Evolutionary conservation across 1,140 invertebrate genomes (phyloP), one percentile per base, ranked within the genome.

Genomic region (Radopholus similis): DNA sequence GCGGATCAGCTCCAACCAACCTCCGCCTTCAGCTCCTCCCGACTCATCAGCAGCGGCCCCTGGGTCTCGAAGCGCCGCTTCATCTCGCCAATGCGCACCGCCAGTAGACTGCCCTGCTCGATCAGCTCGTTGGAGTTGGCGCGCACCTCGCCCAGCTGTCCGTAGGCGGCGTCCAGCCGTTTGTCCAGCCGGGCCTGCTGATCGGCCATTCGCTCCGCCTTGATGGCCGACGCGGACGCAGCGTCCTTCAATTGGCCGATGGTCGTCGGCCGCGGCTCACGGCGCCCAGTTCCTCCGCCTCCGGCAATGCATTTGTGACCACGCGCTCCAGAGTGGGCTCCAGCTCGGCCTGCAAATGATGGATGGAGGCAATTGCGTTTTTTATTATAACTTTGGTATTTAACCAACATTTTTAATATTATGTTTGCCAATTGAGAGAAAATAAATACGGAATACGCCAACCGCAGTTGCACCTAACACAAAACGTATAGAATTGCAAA

Each of bases 111-210:
- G 34, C 34, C 47, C 40, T 64, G 58, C 23, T 66, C 75, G 30
- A 71, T 58, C 11, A 77, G 44, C 34, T 76, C 71, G 23, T 74
- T 53, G 5, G 62, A 64, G 40, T 77, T 59, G 23, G 32, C 37
- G 21, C 66, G 70, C 34, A 71, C 38, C 28, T 51, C 34, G 18
- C 40, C 44, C 5, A 72, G 40, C 51, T 66, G 11, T 2, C 47
- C 37, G 30, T 55, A 57, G 34, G 51, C 32, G 18, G 72, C 58
- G 28, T 80, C 66, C 26, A 79, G 65, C 37, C 55, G 38, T 30
- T 77, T 53, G 47, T 64, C 62, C 15, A 78, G 15, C 35, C 23
- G 44, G 21, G 47, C 53, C 15, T 80, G 21, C 49, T 76, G 58
- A 15, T 78, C 58, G 18, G 58, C 32, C 21, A 67, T 54, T 9